Base-by-base conservation (phyloP, 64 coral and sea anemone species). In the Actinia tenebrosa region DNA sequence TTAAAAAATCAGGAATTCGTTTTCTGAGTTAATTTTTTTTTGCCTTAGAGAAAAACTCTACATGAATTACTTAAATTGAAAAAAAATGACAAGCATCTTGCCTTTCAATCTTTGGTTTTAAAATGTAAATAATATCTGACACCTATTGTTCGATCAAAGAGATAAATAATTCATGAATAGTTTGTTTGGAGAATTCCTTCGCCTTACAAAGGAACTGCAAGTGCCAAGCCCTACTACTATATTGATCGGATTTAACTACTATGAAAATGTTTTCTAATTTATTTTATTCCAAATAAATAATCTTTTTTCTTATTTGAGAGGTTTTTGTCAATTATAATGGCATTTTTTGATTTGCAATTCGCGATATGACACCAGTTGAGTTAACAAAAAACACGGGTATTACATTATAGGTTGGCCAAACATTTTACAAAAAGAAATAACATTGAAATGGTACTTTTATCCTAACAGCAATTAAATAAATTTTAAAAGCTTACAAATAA, bases 361-460 rank as follows among this genome's bases (percentile, higher is more conserved):
- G 79, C 79, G 22, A 81, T 81, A 50, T 53, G 79, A 81, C 79
- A 81, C 79, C 79, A 52, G 79, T 81, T 53, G 11, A 81, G 79
- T 81, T 81, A 81, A 81, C 79, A 81, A 81, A 53, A 46, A 53
- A 81, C 79, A 81, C 79, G 19, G 79, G 79, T 81, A 81, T 81
- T 81, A 81, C 79, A 81, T 81, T 81, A 81, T 53, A 50, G 16
- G 19, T 20, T 81, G 6, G 14, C 79, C 18, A 81, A 81, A 81
- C 79, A 81, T 50, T 77, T 77, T 22, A 81, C 1, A 23, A 50
- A 47, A 81, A 47, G 46, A 25, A 71, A 37, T 11, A 25, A 75
- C 25, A 30, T 9, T 27, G n/a, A 42, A 75, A 75, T 42, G 69
- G 69, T 75, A 75, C 69, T 75, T 75, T 75, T 75, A 27, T 69